A percentile compares a stretch with the other conserved stretches of the same genome.
These are phyloP conservation scores for Magallana angulata DNA, from an alignment of 1,140 invertebrate species.

Conservation along the genomic window DNA sequence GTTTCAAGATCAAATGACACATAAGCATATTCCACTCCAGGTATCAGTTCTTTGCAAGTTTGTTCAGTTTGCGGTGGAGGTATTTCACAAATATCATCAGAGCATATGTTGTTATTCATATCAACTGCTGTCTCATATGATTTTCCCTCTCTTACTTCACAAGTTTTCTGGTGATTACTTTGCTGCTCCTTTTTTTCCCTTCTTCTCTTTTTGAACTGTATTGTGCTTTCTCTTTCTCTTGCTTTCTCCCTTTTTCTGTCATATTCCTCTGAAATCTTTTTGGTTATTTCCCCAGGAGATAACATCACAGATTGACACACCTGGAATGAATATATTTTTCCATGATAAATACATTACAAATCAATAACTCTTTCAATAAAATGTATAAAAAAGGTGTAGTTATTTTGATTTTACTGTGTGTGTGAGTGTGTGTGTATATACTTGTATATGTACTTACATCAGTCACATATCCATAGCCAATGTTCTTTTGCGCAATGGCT, in stretches of 20 bases:
- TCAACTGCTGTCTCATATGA: neutral
- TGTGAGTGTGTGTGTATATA: too few species aligned
- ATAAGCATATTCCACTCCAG: neutral
- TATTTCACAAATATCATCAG: conserved; percentile 5
- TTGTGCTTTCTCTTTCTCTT: neutral
- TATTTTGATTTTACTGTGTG: too few species aligned
- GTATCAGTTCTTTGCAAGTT: neutral
- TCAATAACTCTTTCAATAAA: neutral
- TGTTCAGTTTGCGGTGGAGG: neutral
- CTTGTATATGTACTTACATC: too few species aligned
- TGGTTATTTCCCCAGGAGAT: neutral
- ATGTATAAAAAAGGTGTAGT: too few species aligned
- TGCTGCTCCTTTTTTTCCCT: conserved; percentile 14
- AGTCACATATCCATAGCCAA: too few species aligned
- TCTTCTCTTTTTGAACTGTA: neutral
- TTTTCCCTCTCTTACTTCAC: neutral
- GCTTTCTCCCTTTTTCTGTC: neutral
- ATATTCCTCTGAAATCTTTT: neutral
- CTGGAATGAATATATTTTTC: neutral
- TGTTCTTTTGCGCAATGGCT: too few species aligned
- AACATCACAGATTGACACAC: neutral
- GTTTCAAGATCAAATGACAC: neutral
- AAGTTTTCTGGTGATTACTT: conserved; percentile 4
- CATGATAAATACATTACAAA: neutral
- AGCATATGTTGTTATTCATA: neutral